These are phyloP conservation scores for Menidia beryllina DNA, from an alignment of 2,113 vertebrate genomes.

Conservation along the genomic window DNA sequence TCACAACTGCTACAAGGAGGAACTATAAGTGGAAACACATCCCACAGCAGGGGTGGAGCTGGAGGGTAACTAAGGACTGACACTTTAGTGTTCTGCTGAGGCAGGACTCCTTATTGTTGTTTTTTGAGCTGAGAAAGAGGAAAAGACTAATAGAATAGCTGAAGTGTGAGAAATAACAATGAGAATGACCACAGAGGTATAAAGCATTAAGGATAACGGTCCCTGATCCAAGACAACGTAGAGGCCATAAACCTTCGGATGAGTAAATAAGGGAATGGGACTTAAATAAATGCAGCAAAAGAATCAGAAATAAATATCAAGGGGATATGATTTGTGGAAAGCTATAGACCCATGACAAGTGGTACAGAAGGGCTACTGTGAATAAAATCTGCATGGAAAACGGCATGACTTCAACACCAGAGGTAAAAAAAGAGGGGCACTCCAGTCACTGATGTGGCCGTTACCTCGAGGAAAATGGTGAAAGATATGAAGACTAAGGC, in stretches of 20 bases:
- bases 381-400: background rate
- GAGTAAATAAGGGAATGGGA: conserved; percentile 1
- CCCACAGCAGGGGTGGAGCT: background rate
- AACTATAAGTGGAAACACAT: background rate
- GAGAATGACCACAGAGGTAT: conserved; percentile 12
- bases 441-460: background rate
- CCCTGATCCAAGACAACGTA: conserved; percentile 42
- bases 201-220: conserved; percentile 4
- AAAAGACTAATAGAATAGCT: too few species aligned
- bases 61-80: background rate
- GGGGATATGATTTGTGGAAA: background rate
- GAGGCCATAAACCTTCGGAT: conserved; percentile 15
- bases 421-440: conserved; percentile 6
- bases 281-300: background rate
- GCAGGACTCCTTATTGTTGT: too few species aligned
- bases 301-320: background rate
- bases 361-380: background rate
- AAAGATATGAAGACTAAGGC: background rate
- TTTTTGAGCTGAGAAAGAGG: too few species aligned
- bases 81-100: background rate
- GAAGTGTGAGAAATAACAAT: conserved; percentile 1
- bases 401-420: background rate
- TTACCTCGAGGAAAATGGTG: conserved; percentile 3
- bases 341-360: background rate
- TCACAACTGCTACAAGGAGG: too few species aligned